Base-by-base conservation (phyloP, 2,797 vertebrate species). In the Oreochromis mossambicus region DNA sequence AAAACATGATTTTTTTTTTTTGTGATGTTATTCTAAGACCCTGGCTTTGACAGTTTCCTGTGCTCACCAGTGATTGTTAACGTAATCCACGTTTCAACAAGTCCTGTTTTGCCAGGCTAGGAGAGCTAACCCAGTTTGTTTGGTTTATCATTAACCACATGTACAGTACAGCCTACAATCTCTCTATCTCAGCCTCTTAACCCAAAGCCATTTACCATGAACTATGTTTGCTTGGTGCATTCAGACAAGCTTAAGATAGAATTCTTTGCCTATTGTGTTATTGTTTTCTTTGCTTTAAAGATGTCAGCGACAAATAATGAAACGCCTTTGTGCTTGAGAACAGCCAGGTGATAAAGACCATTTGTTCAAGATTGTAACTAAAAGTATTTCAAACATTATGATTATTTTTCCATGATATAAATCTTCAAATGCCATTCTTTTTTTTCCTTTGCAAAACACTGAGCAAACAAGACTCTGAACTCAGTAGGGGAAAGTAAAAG, bases 61-160 rank as follows among this genome's bases (percentile, higher is more conserved):
- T 83, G 56, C 91, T 92, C 92, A 90, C 80, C 79, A 79, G 80
- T 43, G 66, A 95, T 90, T 93, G 92, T 95, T 93, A 94, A 93
- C 85, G 78, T 95, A 95, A 96, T 96, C 94, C 93, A 83, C 83
- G 88, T 95, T 96, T 96, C 95, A 96, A 94, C 95, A 95, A 90
- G 90, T 92, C 48, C 54, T 94, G 94, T 94, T 96, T 95, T 94
- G 95, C 92, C 91, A 94, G 88, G 82, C 92, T 85, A 66, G 77
- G 46, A 50, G 79, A 84, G 81, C 89, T 87, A 90, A 91, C 93
- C 91, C 94, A 89, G 88, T 93, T 94, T 95, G 93, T 95, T 94
- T 95, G 88, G 94, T 94, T 95, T 93, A 94, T 94, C 92, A 95
- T 96, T 95, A 95, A 94, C 93, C 85, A 84, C 85, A 89, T 77